Percentiles rank a stretch among this genome's conserved stretches.
phyloP scores from a whole-genome alignment of 2,888 invertebrate genomes.

The Alsophila aescularia region DNA sequence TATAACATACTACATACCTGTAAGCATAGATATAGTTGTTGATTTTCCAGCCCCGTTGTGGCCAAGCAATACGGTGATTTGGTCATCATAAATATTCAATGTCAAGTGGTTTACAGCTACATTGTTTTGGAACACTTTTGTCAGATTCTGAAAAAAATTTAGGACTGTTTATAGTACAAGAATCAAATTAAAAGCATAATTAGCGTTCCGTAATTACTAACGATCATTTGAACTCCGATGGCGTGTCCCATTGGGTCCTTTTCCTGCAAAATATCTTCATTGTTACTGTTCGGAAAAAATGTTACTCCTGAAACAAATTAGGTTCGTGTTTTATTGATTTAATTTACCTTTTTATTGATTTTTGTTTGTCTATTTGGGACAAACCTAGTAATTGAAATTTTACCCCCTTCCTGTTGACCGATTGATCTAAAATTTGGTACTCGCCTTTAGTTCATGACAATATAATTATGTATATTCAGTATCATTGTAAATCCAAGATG shows the following conservation, averaged over 20 bases:
- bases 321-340: background rate
- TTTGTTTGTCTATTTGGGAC: no score
- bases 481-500: no score
- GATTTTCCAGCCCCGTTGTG: conserved; percentile 96
- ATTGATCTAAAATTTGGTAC: no score
- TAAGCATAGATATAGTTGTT: conserved; percentile 96
- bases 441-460: no score
- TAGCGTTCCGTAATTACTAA: conserved; percentile 46
- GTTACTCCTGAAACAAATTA: conserved; percentile 38
- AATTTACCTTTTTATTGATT: no score
- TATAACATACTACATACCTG: conserved; percentile 82
- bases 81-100: conserved; percentile 94
- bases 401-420: no score
- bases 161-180: background rate
- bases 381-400: no score
- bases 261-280: conserved; percentile 63
- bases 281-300: conserved; percentile 30
- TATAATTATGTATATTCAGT: no score
- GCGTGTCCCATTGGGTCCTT: conserved; percentile 73
- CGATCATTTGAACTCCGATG: conserved; percentile 78
- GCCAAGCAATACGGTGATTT: conserved; percentile 90
- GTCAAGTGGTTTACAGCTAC: conserved; percentile 88
- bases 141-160: conserved; percentile 80
- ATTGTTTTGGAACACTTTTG: conserved; percentile 85
- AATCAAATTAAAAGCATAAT: background rate